Evolutionary conservation across 2,113 vertebrate genomes (phyloP).

Genomic region (Pollachius pollachius): DNA sequence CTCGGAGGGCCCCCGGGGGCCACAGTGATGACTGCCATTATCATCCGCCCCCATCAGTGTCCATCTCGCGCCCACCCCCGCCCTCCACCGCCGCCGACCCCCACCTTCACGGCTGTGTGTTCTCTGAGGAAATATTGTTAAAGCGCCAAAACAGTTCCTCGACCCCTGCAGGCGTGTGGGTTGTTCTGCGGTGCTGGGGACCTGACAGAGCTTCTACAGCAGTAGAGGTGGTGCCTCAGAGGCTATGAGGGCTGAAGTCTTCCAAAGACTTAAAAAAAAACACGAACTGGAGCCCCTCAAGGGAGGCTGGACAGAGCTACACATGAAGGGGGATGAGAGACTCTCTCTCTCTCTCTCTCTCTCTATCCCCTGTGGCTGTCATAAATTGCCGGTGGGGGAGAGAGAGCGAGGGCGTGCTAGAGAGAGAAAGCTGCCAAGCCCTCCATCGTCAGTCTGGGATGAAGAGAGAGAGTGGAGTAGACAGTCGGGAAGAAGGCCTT

Average conservation of each 20-base stretch:
- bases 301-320: constrained; percentile 24
- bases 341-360: not conserved
- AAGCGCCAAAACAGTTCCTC: constrained; percentile 25
- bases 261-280: too few species aligned
- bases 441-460: not conserved
- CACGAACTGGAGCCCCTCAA: constrained; percentile 11
- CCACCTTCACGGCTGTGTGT: too few species aligned
- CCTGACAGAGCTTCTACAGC: constrained; percentile 8
- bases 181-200: constrained; percentile 44
- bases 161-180: constrained; percentile 29
- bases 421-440: constrained; percentile 2
- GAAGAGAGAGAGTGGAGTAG: not conserved
- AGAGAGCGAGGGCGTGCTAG: constrained; percentile 7
- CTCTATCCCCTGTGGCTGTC: constrained; percentile 37
- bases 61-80: too few species aligned
- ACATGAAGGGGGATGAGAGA: constrained; percentile 10
- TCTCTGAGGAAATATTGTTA: constrained; percentile 40
- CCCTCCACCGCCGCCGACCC: too few species aligned
- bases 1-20: too few species aligned
- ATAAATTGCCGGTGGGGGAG: constrained; percentile 53
- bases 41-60: too few species aligned
- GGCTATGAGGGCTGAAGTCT: too few species aligned
- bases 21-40: too few species aligned
- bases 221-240: too few species aligned
- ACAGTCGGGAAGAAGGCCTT: constrained; percentile 5